These are phyloP conservation scores for Leuciscus idus DNA, from an alignment of 2,113 vertebrate genomes.

Conservation along the genomic window DNA sequence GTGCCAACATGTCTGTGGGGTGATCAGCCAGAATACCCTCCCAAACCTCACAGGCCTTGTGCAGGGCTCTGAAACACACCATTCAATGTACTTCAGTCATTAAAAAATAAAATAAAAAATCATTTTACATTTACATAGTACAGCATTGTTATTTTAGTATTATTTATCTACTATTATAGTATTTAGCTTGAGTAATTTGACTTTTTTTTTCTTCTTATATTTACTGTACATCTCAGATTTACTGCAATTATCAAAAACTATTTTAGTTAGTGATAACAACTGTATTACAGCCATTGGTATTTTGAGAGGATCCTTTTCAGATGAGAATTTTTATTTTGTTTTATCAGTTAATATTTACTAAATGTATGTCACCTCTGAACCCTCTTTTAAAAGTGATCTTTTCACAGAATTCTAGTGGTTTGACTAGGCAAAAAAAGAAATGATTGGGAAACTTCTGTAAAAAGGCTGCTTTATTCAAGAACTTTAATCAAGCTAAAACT, in stretches of 20 bases:
- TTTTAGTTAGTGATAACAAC: not conserved
- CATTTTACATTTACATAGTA: not conserved
- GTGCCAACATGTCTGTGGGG: conserved; percentile 90
- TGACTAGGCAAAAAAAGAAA: not conserved
- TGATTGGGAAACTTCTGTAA: not conserved
- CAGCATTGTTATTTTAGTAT: not conserved
- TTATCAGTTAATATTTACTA: not conserved
- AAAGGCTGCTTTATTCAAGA: conserved; percentile 1
- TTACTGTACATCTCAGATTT: not conserved
- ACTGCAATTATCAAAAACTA: not conserved
- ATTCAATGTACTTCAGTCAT: not conserved
- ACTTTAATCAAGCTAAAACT: not conserved
- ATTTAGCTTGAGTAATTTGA: not conserved
- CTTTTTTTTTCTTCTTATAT: not conserved
- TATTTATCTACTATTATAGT: not conserved
- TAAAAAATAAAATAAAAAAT: not conserved
- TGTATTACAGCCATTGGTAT: not conserved
- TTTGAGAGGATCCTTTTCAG: not conserved
- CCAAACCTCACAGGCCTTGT: conserved; percentile 83
- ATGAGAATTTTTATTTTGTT: not conserved
- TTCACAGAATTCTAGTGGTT: not conserved
- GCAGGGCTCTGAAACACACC: conserved; percentile 75
- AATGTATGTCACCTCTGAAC: not conserved
- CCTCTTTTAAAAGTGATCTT: not conserved
- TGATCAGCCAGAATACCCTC: conserved; percentile 87